Conservation (phyloP, 1,140 invertebrate genomes). For the Anastrepha ludens region DNA sequence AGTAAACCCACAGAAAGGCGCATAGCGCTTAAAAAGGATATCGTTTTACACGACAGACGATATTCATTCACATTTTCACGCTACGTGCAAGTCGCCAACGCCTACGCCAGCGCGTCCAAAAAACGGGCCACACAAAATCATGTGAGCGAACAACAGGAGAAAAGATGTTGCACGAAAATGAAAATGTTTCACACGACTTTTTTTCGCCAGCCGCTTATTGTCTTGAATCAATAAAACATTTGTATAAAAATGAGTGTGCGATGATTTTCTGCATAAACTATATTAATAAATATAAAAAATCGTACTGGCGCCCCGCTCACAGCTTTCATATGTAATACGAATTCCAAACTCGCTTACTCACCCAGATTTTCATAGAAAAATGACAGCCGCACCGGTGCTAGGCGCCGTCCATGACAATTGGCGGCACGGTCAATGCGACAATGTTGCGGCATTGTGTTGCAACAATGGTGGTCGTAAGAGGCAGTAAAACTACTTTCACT, state of each 20-base stretch:
- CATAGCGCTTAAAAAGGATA: conserved; percentile 1
- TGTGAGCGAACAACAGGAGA: background rate
- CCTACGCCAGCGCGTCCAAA: background rate
- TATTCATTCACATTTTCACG: conserved; percentile 14
- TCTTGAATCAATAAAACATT: too few species aligned
- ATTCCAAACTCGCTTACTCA: background rate
- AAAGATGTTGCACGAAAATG: conserved; percentile 20
- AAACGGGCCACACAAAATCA: background rate
- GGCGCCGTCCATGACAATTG: conserved; percentile 37
- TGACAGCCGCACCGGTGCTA: background rate
- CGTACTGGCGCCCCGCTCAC: conserved; percentile 31
- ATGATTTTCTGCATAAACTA: conserved; percentile 72
- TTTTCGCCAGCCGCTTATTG: too few species aligned
- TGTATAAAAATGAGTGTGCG: too few species aligned
- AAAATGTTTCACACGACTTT: conserved; percentile 13
- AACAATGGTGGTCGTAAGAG: conserved; percentile 32
- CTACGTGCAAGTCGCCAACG: background rate
- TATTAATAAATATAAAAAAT: conserved; percentile 70
- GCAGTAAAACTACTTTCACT: conserved; percentile 45
- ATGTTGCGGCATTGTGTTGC: conserved; percentile 5
- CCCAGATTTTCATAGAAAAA: conserved; percentile 39
- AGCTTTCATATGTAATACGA: background rate
- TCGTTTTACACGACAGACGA: conserved; percentile 1
- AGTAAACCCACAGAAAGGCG: background rate
- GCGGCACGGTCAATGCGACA: conserved; percentile 13